These are phyloP conservation scores for Bombus confusus DNA, from an alignment of 1,140 invertebrate genomes.

Conservation along the genomic window DNA sequence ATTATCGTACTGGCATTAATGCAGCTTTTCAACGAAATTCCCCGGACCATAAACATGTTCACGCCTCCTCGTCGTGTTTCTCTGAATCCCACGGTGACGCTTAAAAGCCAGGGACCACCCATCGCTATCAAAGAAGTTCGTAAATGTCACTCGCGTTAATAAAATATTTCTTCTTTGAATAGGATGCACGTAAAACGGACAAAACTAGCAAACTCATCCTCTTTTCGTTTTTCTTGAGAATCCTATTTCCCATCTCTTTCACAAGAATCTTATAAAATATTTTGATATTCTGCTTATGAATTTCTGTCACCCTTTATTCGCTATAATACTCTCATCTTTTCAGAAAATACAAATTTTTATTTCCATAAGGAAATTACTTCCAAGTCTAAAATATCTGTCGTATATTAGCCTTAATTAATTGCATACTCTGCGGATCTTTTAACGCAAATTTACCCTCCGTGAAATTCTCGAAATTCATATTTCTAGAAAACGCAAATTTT, in stretches of 20 bases:
- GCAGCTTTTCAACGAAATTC: slow-evolving; percentile 8
- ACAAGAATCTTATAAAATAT: neutral
- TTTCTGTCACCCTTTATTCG: neutral
- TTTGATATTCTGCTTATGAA: neutral
- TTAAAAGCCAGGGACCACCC: neutral
- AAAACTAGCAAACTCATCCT: neutral
- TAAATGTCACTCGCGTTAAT: slow-evolving; percentile 27
- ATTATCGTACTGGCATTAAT: slow-evolving; percentile 23
- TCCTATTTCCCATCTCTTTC: neutral
- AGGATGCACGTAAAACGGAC: neutral
- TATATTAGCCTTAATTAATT: too few species aligned
- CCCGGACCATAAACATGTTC: slow-evolving; percentile 18
- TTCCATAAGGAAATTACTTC: neutral
- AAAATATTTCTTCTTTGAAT: slow-evolving; percentile 3
- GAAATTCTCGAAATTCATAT: neutral
- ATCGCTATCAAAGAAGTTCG: slow-evolving; percentile 17
- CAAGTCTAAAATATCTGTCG: neutral
- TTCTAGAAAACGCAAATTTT: neutral
- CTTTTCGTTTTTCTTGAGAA: neutral
- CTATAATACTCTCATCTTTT: neutral
- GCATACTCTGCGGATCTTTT: neutral
- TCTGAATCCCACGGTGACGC: neutral
- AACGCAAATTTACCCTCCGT: neutral
- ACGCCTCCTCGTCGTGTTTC: neutral
- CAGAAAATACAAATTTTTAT: too few species aligned